These are phyloP conservation scores for Cephalotes varians DNA, from an alignment of 2,888 invertebrate species.

Conservation along the genomic window DNA sequence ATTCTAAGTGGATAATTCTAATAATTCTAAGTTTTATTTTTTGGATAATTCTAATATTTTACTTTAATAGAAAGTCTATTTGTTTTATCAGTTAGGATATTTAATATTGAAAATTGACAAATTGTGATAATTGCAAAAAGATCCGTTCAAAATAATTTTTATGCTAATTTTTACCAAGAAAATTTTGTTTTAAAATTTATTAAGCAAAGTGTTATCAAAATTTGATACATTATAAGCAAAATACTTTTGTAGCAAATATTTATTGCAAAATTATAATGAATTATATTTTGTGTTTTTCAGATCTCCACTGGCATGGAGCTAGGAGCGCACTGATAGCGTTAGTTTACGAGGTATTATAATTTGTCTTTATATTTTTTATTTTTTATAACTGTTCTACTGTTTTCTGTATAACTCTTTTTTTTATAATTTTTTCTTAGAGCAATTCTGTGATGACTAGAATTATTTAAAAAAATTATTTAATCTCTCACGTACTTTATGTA, in stretches of 20 bases:
- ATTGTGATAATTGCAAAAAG: neutral
- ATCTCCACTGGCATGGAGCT: slow-evolving; percentile 86
- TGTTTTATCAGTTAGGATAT: neutral
- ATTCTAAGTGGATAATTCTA: neutral
- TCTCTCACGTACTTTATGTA: neutral
- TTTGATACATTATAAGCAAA: neutral
- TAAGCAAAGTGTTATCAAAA: neutral
- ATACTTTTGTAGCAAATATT: neutral
- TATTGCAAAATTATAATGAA: neutral
- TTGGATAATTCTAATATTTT: neutral
- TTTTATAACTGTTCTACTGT: neutral
- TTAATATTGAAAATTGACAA: neutral
- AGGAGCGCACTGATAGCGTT: slow-evolving; percentile 85
- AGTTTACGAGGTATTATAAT: slow-evolving; percentile 81
- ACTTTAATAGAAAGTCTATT: neutral
- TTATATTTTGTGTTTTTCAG: slow-evolving; percentile 76
- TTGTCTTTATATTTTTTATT: neutral
- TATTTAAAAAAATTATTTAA: slow-evolving; percentile 6
- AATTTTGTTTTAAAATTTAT: neutral
- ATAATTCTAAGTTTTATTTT: no score
- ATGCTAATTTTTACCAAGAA: neutral
- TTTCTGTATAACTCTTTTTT: no score
- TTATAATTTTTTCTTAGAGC: neutral
- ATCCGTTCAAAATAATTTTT: neutral
- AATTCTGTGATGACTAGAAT: neutral